Evolutionary conservation across 2,888 invertebrate genomes (phyloP).

Genomic region (Caprella mutica): DNA sequence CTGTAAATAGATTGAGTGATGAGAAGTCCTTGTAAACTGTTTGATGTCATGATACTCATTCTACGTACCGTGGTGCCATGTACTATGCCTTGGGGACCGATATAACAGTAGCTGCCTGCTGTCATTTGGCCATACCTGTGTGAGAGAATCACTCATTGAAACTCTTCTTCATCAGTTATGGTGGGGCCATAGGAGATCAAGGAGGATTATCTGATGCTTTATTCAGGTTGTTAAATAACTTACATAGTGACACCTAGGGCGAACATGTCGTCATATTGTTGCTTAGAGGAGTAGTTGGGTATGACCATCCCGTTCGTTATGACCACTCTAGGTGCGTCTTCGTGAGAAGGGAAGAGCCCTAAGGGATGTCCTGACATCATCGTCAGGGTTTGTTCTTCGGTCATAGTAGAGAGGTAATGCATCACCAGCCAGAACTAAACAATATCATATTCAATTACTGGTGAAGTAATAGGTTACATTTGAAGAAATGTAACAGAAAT

Average conservation of each 20-base stretch:
- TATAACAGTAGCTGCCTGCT: slow-evolving; percentile 52
- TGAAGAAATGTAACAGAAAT: background rate
- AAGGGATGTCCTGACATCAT: slow-evolving; percentile 52
- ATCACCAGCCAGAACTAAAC: slow-evolving; percentile 49
- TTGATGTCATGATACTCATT: no score
- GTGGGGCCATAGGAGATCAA: no score
- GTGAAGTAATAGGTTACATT: background rate
- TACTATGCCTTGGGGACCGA: slow-evolving; percentile 54
- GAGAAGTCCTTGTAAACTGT: no score
- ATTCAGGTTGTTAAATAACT: slow-evolving; percentile 33
- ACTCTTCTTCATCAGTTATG: background rate
- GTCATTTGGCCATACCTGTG: slow-evolving; percentile 54
- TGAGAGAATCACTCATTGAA: background rate
- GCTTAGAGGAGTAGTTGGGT: slow-evolving; percentile 49
- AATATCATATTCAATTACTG: background rate
- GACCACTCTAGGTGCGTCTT: slow-evolving; percentile 47
- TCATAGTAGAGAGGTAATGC: slow-evolving; percentile 48
- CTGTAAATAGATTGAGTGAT: slow-evolving; percentile 38
- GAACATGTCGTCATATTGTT: slow-evolving; percentile 49
- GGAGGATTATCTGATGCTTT: background rate
- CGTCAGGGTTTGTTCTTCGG: slow-evolving; percentile 47
- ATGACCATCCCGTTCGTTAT: slow-evolving; percentile 55
- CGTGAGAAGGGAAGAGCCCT: slow-evolving; percentile 45
- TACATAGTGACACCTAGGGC: slow-evolving; percentile 50
- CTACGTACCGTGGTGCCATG: slow-evolving; percentile 55